Evolutionary conservation across 2,888 invertebrate genomes (phyloP).

Genomic region (Dasysyrphus albostriatus): DNA sequence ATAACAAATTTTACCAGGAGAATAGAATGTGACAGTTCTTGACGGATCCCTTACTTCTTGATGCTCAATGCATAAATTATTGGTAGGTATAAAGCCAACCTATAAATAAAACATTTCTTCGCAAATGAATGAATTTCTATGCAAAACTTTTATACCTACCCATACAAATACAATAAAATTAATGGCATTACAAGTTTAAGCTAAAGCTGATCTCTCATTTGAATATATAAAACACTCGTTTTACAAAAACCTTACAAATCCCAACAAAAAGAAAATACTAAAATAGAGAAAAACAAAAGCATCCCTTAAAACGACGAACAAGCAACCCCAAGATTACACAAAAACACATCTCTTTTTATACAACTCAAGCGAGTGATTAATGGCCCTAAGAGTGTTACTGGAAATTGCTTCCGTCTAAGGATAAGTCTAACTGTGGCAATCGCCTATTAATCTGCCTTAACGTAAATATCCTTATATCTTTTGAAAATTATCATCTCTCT

Average conservation of each 20-base stretch:
- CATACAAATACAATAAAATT: background rate
- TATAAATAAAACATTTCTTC: too few relatives aligned
- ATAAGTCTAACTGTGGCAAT: slow-evolving; percentile 55
- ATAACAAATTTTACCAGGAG: too few relatives aligned
- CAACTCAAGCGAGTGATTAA: slow-evolving; percentile 54
- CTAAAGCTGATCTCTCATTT: slow-evolving; percentile 14
- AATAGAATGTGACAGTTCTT: too few relatives aligned
- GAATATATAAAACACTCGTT: slow-evolving; percentile 14
- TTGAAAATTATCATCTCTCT: slow-evolving; percentile 63
- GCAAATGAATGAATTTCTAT: too few relatives aligned
- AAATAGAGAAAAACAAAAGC: background rate
- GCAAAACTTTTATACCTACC: background rate
- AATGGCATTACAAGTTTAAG: slow-evolving; percentile 27
- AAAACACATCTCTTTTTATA: background rate
- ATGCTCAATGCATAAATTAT: too few relatives aligned
- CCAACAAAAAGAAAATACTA: background rate
- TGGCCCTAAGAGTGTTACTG: slow-evolving; percentile 46
- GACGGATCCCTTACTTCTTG: too few relatives aligned
- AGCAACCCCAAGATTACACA: slow-evolving; percentile 11
- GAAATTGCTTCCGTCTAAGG: slow-evolving; percentile 47
- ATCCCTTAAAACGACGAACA: slow-evolving; percentile 1
- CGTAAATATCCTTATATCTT: slow-evolving; percentile 25
- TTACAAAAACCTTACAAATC: slow-evolving; percentile 28
- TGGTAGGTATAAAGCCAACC: too few relatives aligned
- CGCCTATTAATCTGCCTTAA: slow-evolving; percentile 61